Conservation (phyloP, 2,113 vertebrate genomes). For the Cranoglanis bouderius region DNA sequence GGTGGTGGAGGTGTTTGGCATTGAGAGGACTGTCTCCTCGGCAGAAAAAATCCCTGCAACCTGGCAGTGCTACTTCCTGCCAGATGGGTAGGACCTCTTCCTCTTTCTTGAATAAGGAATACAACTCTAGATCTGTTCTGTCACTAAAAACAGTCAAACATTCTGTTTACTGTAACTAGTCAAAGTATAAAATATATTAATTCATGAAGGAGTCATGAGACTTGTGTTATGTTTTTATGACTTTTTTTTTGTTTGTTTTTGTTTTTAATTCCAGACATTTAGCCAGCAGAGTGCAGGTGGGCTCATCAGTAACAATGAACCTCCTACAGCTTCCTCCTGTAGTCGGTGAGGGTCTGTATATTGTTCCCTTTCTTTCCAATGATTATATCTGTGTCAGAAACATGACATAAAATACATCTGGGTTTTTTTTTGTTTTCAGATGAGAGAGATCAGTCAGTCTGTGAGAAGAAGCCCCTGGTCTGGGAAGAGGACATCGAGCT, state of each 20-base stretch:
- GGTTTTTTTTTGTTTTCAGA: constrained; percentile 61
- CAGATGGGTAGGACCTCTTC: constrained; percentile 76
- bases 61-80: constrained; percentile 85
- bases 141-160: neutral
- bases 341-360: constrained; percentile 66
- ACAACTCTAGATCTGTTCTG: neutral
- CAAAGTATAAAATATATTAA: neutral
- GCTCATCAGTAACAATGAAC: constrained; percentile 75
- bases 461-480: constrained; percentile 75
- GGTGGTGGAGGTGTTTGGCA: constrained; percentile 75
- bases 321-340: constrained; percentile 73
- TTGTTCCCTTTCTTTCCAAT: constrained; percentile 15
- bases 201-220: neutral
- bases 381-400: neutral
- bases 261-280: constrained; percentile 67
- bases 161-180: neutral
- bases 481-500: constrained; percentile 89
- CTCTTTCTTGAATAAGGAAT: neutral
- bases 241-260: neutral
- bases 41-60: constrained; percentile 54
- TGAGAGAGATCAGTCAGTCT: constrained; percentile 53
- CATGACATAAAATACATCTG: neutral
- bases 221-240: neutral
- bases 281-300: constrained; percentile 79
- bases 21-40: constrained; percentile 73